A percentile compares a stretch with the other conserved stretches of the same genome.
Evolutionary conservation across 2,113 vertebrate species (phyloP).

Genomic region (Ornithorhynchus anatinus): DNA sequence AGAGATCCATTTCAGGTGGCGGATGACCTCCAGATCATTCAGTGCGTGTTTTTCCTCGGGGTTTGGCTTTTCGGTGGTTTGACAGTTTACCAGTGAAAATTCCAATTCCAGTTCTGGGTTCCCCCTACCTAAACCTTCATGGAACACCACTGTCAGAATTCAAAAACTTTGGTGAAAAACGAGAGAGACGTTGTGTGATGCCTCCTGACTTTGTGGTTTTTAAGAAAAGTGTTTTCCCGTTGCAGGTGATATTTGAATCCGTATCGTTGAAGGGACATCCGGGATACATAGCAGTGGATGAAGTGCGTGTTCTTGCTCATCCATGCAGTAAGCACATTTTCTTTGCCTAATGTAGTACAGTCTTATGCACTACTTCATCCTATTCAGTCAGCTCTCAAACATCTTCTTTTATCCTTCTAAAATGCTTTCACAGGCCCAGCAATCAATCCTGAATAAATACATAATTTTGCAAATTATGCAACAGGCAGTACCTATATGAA

Average conservation of each 20-base stretch:
- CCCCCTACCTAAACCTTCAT: too few species aligned
- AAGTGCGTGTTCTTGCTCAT: conserved; percentile 93
- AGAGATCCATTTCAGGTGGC: too few species aligned
- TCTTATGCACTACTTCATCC: conserved; percentile 1
- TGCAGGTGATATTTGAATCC: conserved; percentile 95
- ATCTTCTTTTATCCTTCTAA: conserved; percentile 30
- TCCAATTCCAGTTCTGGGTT: too few species aligned
- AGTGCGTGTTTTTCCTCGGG: too few species aligned
- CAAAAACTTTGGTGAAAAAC: too few species aligned
- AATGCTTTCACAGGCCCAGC: conserved; percentile 39
- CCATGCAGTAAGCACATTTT: conserved; percentile 86
- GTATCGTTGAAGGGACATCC: conserved; percentile 92
- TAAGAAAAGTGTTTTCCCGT: conserved; percentile 27
- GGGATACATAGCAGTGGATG: conserved; percentile 94
- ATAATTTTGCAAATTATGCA: conserved; percentile 31
- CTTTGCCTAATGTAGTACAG: background rate
- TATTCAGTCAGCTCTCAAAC: conserved; percentile 27
- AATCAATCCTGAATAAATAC: conserved; percentile 52
- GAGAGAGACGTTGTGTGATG: background rate
- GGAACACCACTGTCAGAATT: too few species aligned
- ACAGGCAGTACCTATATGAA: conserved; percentile 30
- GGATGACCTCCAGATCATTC: too few species aligned
- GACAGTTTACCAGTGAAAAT: too few species aligned
- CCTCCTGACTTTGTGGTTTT: background rate
- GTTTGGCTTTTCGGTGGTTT: too few species aligned